These are phyloP conservation scores for Zonitis immaculata DNA, from an alignment of 2,888 invertebrate species.

Conservation along the genomic window DNA sequence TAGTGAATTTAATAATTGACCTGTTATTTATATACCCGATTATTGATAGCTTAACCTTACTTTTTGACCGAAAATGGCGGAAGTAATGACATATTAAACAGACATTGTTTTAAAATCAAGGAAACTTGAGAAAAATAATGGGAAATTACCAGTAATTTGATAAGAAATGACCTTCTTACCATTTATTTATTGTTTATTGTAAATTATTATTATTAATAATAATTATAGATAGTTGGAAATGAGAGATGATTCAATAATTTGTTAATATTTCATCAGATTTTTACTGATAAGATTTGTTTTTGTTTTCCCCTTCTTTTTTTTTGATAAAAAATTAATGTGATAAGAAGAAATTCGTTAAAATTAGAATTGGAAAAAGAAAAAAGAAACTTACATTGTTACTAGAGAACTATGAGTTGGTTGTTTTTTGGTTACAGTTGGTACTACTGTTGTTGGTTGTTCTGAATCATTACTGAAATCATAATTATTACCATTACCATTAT, in stretches of 20 bases:
- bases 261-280: conserved; percentile 21
- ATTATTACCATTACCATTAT: not conserved
- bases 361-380: not conserved
- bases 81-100: too few relatives aligned
- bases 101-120: too few relatives aligned
- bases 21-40: too few relatives aligned
- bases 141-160: not conserved
- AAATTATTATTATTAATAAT: not conserved
- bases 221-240: not conserved
- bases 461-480: conserved; percentile 11
- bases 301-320: too few relatives aligned
- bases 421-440: not conserved
- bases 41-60: too few relatives aligned
- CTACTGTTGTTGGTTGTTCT: not conserved
- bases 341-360: not conserved
- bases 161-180: not conserved
- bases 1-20: too few relatives aligned
- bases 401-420: conserved; percentile 27
- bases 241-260: conserved; percentile 19
- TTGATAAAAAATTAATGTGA: not conserved
- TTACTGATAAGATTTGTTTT: conserved; percentile 3
- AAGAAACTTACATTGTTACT: conserved; percentile 34
- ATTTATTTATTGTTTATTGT: not conserved
- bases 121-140: not conserved
- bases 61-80: too few relatives aligned